Evolutionary conservation across 2,888 invertebrate species (phyloP), one percentile per base, ranked within the genome.

Genomic region (Troides aeacus): DNA sequence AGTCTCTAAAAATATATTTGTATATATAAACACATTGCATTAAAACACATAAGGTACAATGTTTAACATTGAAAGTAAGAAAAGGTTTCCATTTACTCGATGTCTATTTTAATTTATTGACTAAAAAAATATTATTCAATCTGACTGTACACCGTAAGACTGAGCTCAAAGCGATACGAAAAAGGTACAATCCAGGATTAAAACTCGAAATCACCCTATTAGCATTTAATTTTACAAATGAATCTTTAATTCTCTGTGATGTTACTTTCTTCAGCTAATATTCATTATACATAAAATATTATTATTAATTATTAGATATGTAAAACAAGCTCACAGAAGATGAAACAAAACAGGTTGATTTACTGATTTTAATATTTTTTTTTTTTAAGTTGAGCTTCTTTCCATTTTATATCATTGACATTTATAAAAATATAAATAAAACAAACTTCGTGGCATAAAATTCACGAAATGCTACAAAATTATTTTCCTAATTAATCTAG

Each of bases 161-260:
- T 77, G 68, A 77, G 75, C 84, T 83, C 84, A 83, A 82, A 77
- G 74, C 78, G 80, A 76, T 78, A 76, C 77, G 79, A 76, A 84
- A 81, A 76, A 84, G 84, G 83, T 84, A 83, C 81, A 80, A 79
- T 77, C 79, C 72, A 46, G 86, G 88, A 87, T 91, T 90, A 87
- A 82, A 84, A 80, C 80, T 74, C 79, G 79, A 87, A 89, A 85
- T 88, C 86, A 84, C 81, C 78, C 81, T 82, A 88, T 90, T 89
- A 88, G 87, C 88, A 88, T 90, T 90, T 89, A 82, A 90, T 89
- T 89, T 91, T 84, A 89, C 86, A 88, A 91, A 90, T 88, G 86
- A 87, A 88, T 86, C 79, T 86, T 86, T 87, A 85, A 88, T 87
- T 86, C 83, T 80, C 81, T 84, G 82, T 82, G 73, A 84, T 81